These are phyloP conservation scores for Drosophila ohnishii DNA, from an alignment of 1,140 invertebrate species.

Conservation along the genomic window DNA sequence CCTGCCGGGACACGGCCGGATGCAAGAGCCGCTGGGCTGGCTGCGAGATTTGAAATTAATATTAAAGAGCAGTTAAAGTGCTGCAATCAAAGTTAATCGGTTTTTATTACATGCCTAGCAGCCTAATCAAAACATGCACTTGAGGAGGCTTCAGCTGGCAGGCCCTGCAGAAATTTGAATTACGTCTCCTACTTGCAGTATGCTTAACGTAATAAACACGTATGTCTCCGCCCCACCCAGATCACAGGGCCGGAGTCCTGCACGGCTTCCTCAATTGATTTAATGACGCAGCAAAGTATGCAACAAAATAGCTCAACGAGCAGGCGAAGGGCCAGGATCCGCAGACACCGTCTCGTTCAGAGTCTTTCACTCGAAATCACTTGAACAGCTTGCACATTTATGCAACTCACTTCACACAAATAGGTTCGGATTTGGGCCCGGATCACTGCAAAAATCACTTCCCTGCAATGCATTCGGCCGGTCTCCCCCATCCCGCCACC, in stretches of 20 bases:
- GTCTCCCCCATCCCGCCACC: slow-evolving; percentile 5
- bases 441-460: slow-evolving; percentile 71
- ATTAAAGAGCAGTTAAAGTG: slow-evolving; percentile 30
- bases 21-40: not conserved
- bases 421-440: slow-evolving; percentile 46
- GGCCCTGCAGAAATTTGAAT: slow-evolving; percentile 10
- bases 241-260: not conserved
- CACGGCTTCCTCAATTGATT: slow-evolving; percentile 51
- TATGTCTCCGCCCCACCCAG: not conserved
- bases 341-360: slow-evolving; percentile 40
- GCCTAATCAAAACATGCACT: slow-evolving; percentile 28
- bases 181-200: slow-evolving; percentile 19
- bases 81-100: not conserved
- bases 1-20: not conserved
- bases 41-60: slow-evolving; percentile 14
- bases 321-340: slow-evolving; percentile 20
- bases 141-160: not conserved
- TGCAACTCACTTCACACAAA: slow-evolving; percentile 65
- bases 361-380: slow-evolving; percentile 60
- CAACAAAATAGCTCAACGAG: slow-evolving; percentile 41
- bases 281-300: slow-evolving; percentile 69
- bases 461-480: slow-evolving; percentile 28
- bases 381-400: slow-evolving; percentile 71
- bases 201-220: slow-evolving; percentile 41
- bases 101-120: slow-evolving; percentile 17